These are phyloP conservation scores for Barnardius zonarius DNA, from an alignment of 2,113 vertebrate genomes.

Conservation along the genomic window DNA sequence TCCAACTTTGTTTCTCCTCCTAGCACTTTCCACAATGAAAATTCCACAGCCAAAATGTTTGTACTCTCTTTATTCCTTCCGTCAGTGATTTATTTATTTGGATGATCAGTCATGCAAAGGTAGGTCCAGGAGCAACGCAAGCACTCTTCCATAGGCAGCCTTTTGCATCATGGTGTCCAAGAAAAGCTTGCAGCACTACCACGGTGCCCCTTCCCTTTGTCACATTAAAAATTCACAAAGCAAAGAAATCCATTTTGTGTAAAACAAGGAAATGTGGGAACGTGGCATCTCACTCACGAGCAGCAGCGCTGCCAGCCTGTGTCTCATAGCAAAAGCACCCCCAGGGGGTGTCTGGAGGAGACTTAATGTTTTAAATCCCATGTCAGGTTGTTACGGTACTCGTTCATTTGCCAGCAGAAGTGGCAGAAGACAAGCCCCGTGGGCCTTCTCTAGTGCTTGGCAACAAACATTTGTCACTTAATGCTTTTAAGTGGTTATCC, in stretches of 20 bases:
- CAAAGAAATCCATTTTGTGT: slow-evolving; percentile 1
- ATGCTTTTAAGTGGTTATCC: slow-evolving; percentile 5
- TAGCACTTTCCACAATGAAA: not conserved
- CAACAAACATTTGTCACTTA: slow-evolving; percentile 12
- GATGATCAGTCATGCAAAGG: not conserved
- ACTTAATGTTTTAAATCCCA: slow-evolving; percentile 46
- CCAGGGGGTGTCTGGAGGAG: not conserved
- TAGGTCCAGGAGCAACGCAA: not conserved
- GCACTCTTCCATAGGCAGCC: not conserved
- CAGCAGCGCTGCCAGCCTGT: not conserved
- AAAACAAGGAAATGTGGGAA: slow-evolving; percentile 7
- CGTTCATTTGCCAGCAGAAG: not conserved
- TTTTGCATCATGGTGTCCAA: not conserved
- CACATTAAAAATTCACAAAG: slow-evolving; percentile 29
- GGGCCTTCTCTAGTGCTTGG: not conserved
- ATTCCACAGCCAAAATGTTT: not conserved
- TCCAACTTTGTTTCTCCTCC: not conserved
- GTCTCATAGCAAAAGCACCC: not conserved
- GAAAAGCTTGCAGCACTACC: not conserved
- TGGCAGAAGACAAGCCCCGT: not conserved
- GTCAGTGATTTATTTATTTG: not conserved
- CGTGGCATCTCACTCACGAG: fast-evolving
- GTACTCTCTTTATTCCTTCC: not conserved
- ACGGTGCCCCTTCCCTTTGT: not conserved
- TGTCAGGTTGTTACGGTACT: not conserved